Evolutionary conservation across 2,113 vertebrate species (phyloP).

Genomic region (Opisthocomus hoazin): DNA sequence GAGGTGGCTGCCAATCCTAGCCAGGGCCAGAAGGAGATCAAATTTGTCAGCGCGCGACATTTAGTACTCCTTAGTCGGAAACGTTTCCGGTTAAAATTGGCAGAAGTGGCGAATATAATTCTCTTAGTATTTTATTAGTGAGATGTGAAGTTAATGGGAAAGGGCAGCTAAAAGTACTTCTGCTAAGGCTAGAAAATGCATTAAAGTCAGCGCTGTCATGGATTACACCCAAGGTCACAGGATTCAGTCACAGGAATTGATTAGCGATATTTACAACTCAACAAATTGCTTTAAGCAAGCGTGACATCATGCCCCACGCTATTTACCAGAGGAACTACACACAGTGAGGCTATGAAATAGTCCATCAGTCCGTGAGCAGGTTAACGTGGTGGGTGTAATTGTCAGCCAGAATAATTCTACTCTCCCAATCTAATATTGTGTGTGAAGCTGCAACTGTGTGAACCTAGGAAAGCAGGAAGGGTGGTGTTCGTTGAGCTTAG

Average conservation of each 20-base stretch:
- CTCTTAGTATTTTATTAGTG: constrained; percentile 14
- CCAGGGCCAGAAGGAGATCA: neutral
- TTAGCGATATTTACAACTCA: constrained; percentile 48
- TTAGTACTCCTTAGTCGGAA: neutral
- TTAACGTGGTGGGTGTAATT: neutral
- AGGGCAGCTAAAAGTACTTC: constrained; percentile 31
- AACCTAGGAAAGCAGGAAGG: neutral
- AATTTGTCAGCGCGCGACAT: neutral
- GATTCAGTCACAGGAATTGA: constrained; percentile 32
- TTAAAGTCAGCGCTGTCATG: neutral
- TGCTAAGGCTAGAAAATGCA: constrained; percentile 32
- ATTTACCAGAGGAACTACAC: neutral
- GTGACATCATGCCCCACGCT: neutral
- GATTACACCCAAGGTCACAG: constrained; percentile 24
- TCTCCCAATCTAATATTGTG: neutral
- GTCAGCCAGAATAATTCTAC: neutral
- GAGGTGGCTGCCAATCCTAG: neutral
- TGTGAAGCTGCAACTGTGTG: neutral
- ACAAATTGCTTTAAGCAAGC: constrained; percentile 7
- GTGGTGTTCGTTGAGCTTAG: neutral
- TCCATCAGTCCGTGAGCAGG: neutral
- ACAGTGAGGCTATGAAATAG: neutral
- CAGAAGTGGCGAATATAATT: constrained; percentile 29
- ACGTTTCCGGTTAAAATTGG: neutral
- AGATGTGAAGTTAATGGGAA: constrained; percentile 44